These are phyloP conservation scores for Lasius platythorax DNA, from an alignment of 2,888 invertebrate genomes.

Conservation along the genomic window DNA sequence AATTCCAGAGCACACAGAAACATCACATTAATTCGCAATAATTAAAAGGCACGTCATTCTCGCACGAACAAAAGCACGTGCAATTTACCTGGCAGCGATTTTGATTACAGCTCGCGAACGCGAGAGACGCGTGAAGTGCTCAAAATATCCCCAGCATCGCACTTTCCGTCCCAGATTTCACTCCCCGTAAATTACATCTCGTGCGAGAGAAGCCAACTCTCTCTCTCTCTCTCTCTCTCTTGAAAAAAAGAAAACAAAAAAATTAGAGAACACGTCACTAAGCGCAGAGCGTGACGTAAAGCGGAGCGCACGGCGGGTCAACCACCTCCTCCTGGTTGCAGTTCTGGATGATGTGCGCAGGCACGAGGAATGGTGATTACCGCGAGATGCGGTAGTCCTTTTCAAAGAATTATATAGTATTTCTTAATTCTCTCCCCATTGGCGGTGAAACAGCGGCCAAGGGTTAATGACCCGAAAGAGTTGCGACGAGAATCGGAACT, in stretches of 20 bases:
- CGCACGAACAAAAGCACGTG: slow-evolving; percentile 5
- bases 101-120: slow-evolving; percentile 25
- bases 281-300: slow-evolving; percentile 51
- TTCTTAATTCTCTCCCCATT: slow-evolving; percentile 47
- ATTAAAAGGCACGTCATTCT: slow-evolving; percentile 27
- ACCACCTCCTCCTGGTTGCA: slow-evolving; percentile 65
- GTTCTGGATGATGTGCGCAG: slow-evolving; percentile 59
- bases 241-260: background rate
- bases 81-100: slow-evolving; percentile 29
- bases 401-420: slow-evolving; percentile 64
- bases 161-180: slow-evolving; percentile 17
- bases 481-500: slow-evolving; percentile 39
- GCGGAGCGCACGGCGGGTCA: slow-evolving; percentile 64
- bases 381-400: slow-evolving; percentile 67
- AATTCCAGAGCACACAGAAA: background rate
- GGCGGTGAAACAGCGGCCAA: background rate
- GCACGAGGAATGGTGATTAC: slow-evolving; percentile 73
- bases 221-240: background rate
- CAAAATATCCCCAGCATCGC: slow-evolving; percentile 7
- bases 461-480: slow-evolving; percentile 61
- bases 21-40: slow-evolving; percentile 24
- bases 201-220: background rate
- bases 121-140: background rate
- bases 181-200: slow-evolving; percentile 38
- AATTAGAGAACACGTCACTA: slow-evolving; percentile 45